Percentiles rank a stretch among this genome's conserved stretches.
Conservation (phyloP, 2,113 vertebrate genomes). For the Bagarius yarrelli region DNA sequence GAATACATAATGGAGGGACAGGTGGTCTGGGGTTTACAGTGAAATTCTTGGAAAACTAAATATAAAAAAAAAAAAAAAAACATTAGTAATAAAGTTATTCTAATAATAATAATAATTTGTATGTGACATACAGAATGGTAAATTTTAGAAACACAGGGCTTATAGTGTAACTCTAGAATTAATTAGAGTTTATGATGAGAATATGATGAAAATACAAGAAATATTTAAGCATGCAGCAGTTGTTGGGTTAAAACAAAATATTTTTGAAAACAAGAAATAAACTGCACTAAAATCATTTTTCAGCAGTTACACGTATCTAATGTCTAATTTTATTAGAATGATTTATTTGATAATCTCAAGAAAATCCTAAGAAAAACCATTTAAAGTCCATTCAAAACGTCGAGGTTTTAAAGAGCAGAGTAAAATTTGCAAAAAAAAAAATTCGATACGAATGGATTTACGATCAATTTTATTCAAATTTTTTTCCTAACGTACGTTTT, state of each 20-base stretch:
- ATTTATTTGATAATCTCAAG: slow-evolving; percentile 24
- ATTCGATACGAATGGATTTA: too few species aligned
- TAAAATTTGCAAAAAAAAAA: too few species aligned
- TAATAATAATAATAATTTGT: background rate
- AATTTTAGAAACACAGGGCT: slow-evolving; percentile 19
- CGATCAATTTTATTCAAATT: background rate
- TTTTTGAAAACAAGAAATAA: background rate
- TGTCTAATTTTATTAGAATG: background rate
- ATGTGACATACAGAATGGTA: background rate
- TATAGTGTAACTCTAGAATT: background rate
- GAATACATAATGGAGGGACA: slow-evolving; percentile 26
- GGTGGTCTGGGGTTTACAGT: slow-evolving; percentile 15
- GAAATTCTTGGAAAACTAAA: slow-evolving; percentile 30
- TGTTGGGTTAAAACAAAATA: background rate
- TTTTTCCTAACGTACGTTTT: slow-evolving; percentile 26
- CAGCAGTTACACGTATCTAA: slow-evolving; percentile 10
- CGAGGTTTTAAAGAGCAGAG: slow-evolving; percentile 9
- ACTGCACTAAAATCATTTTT: slow-evolving; percentile 12
- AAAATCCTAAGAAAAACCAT: background rate
- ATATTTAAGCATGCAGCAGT: background rate
- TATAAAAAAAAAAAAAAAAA: slow-evolving; percentile 23
- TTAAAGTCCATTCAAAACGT: slow-evolving; percentile 11
- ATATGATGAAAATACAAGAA: background rate
- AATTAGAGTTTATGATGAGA: background rate
- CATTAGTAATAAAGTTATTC: slow-evolving; percentile 15